These are phyloP conservation scores for Sarcophaga carnaria DNA, from an alignment of 2,888 invertebrate species.

Conservation along the genomic window DNA sequence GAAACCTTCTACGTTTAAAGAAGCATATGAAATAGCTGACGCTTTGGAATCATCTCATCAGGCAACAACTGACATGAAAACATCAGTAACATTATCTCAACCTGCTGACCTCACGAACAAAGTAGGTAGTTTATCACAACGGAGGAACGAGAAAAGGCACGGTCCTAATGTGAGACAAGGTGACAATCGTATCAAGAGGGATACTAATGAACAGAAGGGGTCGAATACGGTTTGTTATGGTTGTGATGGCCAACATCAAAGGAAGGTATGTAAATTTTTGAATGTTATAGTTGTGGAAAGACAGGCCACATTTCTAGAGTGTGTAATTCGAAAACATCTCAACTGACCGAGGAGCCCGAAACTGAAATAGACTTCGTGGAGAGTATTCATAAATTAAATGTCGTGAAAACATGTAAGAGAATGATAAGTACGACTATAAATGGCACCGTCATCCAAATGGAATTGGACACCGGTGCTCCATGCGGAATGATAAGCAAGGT, in stretches of 20 bases:
- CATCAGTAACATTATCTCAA: too few relatives aligned
- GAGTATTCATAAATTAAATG: background rate
- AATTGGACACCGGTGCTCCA: slow-evolving; percentile 45
- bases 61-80: too few relatives aligned
- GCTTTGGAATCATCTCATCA: slow-evolving; percentile 9
- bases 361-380: background rate
- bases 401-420: slow-evolving; percentile 25
- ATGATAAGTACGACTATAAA: slow-evolving; percentile 35
- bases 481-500: slow-evolving; percentile 5
- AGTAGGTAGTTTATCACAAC: too few relatives aligned
- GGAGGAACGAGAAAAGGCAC: too few relatives aligned
- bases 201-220: too few relatives aligned
- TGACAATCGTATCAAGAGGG: too few relatives aligned
- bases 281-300: slow-evolving; percentile 17
- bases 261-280: background rate
- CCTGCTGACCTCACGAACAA: too few relatives aligned
- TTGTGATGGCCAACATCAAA: background rate
- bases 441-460: slow-evolving; percentile 31
- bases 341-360: slow-evolving; percentile 1
- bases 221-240: too few relatives aligned
- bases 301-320: background rate
- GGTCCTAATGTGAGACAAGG: too few relatives aligned
- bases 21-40: slow-evolving; percentile 26
- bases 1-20: slow-evolving; percentile 12
- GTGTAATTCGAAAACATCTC: background rate